phyloP scores from a whole-genome alignment of 2,888 invertebrate species.

The Luperina nickerlii region DNA sequence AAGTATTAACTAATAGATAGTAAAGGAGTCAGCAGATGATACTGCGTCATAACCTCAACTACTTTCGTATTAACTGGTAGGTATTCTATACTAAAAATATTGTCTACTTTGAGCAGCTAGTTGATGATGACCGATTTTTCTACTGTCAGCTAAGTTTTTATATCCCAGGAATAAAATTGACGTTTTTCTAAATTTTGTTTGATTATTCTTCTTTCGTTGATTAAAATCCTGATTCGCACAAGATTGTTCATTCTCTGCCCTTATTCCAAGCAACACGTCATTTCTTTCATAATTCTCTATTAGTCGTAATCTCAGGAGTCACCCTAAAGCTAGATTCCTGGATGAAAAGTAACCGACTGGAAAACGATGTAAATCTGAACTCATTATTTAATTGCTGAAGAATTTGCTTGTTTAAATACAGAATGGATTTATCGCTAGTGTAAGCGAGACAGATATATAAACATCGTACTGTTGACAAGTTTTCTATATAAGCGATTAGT shows the following conservation, averaged over 20 bases:
- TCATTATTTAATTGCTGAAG: constrained; percentile 1
- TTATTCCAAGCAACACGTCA: too few relatives aligned
- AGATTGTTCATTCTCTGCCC: too few relatives aligned
- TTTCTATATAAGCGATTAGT: neutral
- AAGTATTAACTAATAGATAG: neutral
- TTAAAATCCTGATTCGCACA: neutral
- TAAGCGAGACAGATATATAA: neutral
- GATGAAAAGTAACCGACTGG: too few relatives aligned
- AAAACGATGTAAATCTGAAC: neutral
- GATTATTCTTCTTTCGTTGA: neutral
- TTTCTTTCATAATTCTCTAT: too few relatives aligned
- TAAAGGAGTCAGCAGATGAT: neutral
- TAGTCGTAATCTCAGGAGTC: too few relatives aligned
- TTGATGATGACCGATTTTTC: neutral
- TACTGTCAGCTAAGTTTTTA: neutral
- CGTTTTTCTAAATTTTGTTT: neutral
- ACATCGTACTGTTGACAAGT: constrained; percentile 20
- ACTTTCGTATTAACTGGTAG: too few relatives aligned
- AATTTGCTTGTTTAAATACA: constrained; percentile 29
- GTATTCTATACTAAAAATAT: neutral
- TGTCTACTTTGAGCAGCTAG: neutral
- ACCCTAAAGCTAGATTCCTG: too few relatives aligned
- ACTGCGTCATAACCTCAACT: neutral
- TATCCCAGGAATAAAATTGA: neutral
- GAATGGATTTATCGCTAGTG: neutral